Conservation (phyloP, 1,140 invertebrate species). For the Bursaphelenchus mucronatus region DNA sequence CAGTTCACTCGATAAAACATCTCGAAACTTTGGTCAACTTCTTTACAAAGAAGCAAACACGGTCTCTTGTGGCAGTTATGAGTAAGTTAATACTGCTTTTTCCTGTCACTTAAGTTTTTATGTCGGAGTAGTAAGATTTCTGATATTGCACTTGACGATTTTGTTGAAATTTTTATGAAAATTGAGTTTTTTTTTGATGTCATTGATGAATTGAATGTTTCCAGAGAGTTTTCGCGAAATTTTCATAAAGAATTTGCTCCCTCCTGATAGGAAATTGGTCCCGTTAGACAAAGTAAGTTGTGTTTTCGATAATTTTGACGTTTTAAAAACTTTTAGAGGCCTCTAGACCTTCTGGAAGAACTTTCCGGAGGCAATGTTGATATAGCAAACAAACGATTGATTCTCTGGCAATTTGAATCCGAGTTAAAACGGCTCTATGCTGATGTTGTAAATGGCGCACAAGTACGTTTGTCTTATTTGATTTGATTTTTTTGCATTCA, state of each 20-base stretch:
- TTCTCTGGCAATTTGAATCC: constrained; percentile 75
- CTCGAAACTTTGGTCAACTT: constrained; percentile 72
- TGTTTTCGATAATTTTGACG: constrained; percentile 19
- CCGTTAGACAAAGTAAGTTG: constrained; percentile 67
- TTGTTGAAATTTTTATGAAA: constrained; percentile 12
- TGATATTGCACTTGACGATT: constrained; percentile 24
- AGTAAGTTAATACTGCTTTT: constrained; percentile 59
- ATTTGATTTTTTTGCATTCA: constrained; percentile 61
- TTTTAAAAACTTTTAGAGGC: constrained; percentile 64
- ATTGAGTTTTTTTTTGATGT: too few species aligned
- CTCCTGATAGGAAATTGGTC: constrained; percentile 70
- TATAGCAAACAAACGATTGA: constrained; percentile 63
- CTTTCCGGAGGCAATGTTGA: constrained; percentile 61
- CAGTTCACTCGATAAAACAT: constrained; percentile 73
- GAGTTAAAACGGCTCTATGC: constrained; percentile 74
- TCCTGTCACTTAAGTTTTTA: constrained; percentile 20
- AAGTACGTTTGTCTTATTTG: constrained; percentile 72
- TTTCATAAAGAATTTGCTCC: constrained; percentile 73
- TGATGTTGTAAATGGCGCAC: constrained; percentile 70
- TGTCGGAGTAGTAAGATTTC: too few species aligned
- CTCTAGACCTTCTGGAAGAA: constrained; percentile 59
- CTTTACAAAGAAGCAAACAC: constrained; percentile 76
- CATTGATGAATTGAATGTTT: too few species aligned
- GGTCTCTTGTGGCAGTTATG: constrained; percentile 70
- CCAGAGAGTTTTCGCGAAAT: constrained; percentile 72